Base-by-base conservation (phyloP, 2,113 vertebrate species). In the Euleptes europaea region DNA sequence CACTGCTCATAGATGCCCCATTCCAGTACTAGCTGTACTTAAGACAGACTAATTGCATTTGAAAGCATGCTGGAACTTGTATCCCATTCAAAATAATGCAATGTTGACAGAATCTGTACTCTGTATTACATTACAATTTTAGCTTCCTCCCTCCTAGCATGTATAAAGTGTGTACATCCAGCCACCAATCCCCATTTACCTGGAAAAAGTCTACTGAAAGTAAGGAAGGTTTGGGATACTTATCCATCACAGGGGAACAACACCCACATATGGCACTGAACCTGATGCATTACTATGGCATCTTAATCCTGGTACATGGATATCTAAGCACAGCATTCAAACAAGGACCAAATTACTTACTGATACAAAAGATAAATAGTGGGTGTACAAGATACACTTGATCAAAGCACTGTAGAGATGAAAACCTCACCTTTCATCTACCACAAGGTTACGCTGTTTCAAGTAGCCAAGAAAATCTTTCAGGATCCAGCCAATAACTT, bases 401-500 rank as follows among this genome's bases (percentile, higher is more conserved):
- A 86, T 35, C 28, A 13, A 57, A 42, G 35, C 38, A 75, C 1
- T 81, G 33, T 15, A 87, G 12, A 66, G 38, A 57, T 78, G 38
- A 86, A 90, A 84, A 35, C 89, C 97, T 97, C 92, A 99, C 99
- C 98, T 99, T 94, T 99, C 97, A 84, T 96, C 96, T 87, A 98
- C 96, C 31, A 94, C 94, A 75, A 98, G 92, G 88, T 95, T 97
- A 91, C 95, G 92, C 15, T 97, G 96, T 88, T 97, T 98, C 91
- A 99, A 95, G 82, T 97, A 96, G 75, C 97, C 95, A 90, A 99
- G 91, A 15, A 99, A 92, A 89, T 97, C 96, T 0, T 98, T 98
- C 21, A 98, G 96, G 94, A 99, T 94, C 99, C 98, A 99, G 92
- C 97, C 97, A 47, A 98, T 97, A 93, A 98, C 98, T 89, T 97